phyloP scores from a whole-genome alignment of 2,113 vertebrate genomes.

The Micromys minutus region DNA sequence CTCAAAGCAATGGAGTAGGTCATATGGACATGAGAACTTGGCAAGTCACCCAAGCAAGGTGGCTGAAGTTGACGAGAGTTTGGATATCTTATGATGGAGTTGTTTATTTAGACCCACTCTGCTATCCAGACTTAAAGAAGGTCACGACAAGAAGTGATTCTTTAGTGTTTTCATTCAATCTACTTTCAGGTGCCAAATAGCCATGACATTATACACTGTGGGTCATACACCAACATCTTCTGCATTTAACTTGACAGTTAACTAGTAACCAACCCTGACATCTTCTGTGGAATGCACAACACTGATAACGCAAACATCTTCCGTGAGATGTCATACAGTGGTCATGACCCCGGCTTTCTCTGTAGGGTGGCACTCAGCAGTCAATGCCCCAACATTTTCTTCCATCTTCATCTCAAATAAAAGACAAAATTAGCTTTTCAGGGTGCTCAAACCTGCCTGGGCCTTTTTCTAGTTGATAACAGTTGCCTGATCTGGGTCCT shows the following conservation, averaged over 20 bases:
- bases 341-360: neutral
- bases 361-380: neutral
- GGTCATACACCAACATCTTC: neutral
- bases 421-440: neutral
- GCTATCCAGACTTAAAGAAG: neutral
- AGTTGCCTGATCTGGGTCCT: neutral
- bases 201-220: neutral
- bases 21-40: neutral
- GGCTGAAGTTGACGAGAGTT: neutral
- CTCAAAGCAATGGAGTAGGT: accelerated
- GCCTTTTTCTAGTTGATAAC: neutral
- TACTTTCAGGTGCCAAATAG: neutral
- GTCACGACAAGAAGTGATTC: accelerated
- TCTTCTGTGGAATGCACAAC: neutral
- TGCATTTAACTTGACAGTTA: neutral
- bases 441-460: accelerated
- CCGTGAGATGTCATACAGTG: neutral
- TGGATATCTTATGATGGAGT: neutral
- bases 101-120: neutral
- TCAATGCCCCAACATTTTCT: neutral
- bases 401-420: neutral
- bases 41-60: neutral
- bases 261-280: no score
- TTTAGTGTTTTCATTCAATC: neutral
- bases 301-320: neutral